Base-by-base conservation (phyloP, 1,140 invertebrate species). In the Eurosta solidaginis region DNA sequence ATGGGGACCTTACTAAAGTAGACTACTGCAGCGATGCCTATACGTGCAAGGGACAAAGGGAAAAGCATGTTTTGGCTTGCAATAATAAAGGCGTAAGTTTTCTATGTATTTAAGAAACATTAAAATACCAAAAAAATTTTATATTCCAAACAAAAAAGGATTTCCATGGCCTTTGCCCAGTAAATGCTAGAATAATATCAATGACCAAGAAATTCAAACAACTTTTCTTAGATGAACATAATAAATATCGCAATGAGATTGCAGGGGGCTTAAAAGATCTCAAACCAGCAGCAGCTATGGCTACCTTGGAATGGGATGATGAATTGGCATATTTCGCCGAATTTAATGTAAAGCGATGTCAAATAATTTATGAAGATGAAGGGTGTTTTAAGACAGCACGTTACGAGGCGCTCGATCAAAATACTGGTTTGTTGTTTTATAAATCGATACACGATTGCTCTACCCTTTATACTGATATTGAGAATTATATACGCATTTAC, bases 311-410 rank as follows among this genome's bases (percentile, higher is more conserved):
- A 0, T 87, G 85, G 85, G 54, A 83, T 10, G 1, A 44, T 0
- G 82, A 86, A 40, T 78, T 87, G 1, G 79, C 85, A 0, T 27
- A 76, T 25, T 10, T 85, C 5, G 84, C 85, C 0, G 68, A 81
- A n/a, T 63, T 78, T 1, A 85, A 84, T 81, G 82, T 83, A 0
- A 45, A 42, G 0, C 54, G 78, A 0, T 86, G 85, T 68, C 0
- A 0, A 2, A n/a, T 81, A 36, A 42, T 76, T 1, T 45, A 52
- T 12, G 83, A 84, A 77, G 0, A 68, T 68, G 33, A 68, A 33
- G 40, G 10, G 0, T 86, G 85, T 22, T 76, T 78, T 0, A 82
- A 81, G 59, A 86, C 83, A 0, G 9, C 42, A 1, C 59, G 59
- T 7, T 68, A 68, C 33, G 40, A 68, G 36, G 40, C 59, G 59